Percentiles rank a stretch among this genome's conserved stretches.
Evolutionary conservation across 2,113 vertebrate genomes (phyloP).

Genomic region (Pongo abelii): DNA sequence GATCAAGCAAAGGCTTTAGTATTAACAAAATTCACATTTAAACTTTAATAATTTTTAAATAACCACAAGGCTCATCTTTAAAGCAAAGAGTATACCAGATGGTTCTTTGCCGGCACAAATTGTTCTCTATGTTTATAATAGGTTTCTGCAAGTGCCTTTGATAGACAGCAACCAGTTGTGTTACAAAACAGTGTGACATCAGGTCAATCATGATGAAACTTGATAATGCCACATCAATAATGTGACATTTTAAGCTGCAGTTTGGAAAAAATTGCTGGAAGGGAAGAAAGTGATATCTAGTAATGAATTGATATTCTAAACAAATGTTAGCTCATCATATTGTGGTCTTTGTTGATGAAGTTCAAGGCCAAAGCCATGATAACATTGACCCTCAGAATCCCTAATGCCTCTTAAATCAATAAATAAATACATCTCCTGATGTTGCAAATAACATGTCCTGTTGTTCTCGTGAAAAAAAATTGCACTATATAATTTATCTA

Average conservation of each 20-base stretch:
- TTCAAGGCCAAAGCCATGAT: not conserved
- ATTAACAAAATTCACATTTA: conserved; percentile 46
- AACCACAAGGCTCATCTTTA: conserved; percentile 46
- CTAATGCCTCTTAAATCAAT: not conserved
- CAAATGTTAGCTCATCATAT: not conserved
- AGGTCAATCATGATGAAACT: conserved; percentile 55
- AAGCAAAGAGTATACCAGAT: conserved; percentile 31
- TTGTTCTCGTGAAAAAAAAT: not conserved
- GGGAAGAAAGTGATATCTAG: conserved; percentile 45
- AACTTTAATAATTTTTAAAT: conserved; percentile 45
- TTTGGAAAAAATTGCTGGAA: conserved; percentile 38
- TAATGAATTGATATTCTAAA: conserved; percentile 48
- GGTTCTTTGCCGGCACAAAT: not conserved
- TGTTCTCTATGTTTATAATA: not conserved
- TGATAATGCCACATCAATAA: conserved; percentile 66
- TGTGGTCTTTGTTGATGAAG: not conserved
- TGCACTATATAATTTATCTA: not conserved
- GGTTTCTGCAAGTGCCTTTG: conserved; percentile 59
- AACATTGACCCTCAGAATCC: not conserved
- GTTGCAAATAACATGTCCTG: not conserved
- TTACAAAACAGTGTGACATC: conserved; percentile 68
- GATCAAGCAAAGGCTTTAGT: not conserved
- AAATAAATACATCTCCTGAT: not conserved
- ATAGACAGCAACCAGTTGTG: conserved; percentile 54
- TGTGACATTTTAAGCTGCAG: conserved; percentile 63